Conservation (phyloP, 2,797 vertebrate species). For the Gadopsis bispinosus region DNA sequence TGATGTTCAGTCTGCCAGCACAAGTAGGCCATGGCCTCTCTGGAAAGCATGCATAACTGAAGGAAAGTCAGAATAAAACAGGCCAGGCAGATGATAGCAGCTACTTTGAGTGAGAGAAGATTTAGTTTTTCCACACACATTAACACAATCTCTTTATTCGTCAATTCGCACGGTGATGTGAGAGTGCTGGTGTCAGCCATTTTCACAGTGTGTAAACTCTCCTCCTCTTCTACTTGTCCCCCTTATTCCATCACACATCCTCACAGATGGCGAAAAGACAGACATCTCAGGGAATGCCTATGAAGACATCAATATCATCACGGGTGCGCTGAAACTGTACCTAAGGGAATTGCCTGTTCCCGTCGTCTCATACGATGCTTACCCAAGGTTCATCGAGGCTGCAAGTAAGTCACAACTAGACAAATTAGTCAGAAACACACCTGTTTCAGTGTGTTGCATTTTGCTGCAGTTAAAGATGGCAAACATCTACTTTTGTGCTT, state of each 20-base stretch:
- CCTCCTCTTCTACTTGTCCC: slow-evolving; percentile 40
- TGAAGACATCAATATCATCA: slow-evolving; percentile 99
- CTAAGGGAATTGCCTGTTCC: slow-evolving; percentile 99
- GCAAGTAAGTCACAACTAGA: slow-evolving; percentile 89
- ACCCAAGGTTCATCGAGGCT: slow-evolving; percentile 97
- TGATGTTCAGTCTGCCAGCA: slow-evolving; percentile 80
- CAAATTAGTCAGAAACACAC: slow-evolving; percentile 32
- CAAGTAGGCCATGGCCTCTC: slow-evolving; percentile 81
- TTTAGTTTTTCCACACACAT: slow-evolving; percentile 9
- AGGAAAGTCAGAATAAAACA: slow-evolving; percentile 73
- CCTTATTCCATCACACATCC: slow-evolving; percentile 51
- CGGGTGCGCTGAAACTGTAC: slow-evolving; percentile 98
- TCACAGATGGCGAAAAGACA: slow-evolving; percentile 97
- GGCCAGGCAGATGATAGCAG: slow-evolving; percentile 67
- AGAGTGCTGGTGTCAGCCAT: slow-evolving; percentile 54
- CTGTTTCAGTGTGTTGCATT: slow-evolving; percentile 12
- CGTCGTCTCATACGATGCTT: slow-evolving; percentile 96
- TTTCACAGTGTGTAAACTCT: slow-evolving; percentile 30
- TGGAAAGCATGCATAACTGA: slow-evolving; percentile 66
- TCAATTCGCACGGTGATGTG: slow-evolving; percentile 23
- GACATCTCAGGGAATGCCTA: slow-evolving; percentile 98
- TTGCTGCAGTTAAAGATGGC: not conserved
- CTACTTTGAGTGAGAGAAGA: slow-evolving; percentile 45
- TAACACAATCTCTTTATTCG: slow-evolving; percentile 43
- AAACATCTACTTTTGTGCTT: not conserved